Percentiles rank a stretch among this genome's conserved stretches.
Evolutionary conservation across 2,797 vertebrate species (phyloP).

Genomic region (Cacajao melanocephalus): DNA sequence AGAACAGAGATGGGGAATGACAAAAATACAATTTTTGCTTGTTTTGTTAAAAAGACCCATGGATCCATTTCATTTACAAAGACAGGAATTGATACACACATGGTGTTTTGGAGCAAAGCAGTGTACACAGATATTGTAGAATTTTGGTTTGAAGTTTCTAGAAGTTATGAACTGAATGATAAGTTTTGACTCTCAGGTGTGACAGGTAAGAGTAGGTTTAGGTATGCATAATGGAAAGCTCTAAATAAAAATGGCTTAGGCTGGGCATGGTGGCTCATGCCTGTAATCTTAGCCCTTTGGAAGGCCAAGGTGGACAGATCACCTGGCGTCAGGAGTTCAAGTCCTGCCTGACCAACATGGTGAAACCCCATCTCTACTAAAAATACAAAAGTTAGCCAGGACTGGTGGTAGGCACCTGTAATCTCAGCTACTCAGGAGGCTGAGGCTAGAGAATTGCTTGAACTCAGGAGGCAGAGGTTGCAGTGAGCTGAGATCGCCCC

Average conservation of each 20-base stretch:
- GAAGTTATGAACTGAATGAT: neutral
- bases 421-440: too few relatives aligned
- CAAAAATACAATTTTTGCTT: neutral
- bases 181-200: neutral
- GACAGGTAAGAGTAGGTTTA: neutral
- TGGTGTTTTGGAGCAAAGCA: neutral
- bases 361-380: neutral
- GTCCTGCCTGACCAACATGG: neutral
- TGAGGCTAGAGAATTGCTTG: too few relatives aligned
- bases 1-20: neutral
- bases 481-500: neutral
- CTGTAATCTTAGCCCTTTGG: neutral
- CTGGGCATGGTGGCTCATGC: neutral
- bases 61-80: neutral
- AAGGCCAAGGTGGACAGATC: neutral
- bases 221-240: neutral
- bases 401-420: neutral
- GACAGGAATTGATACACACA: neutral
- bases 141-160: constrained; percentile 25
- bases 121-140: neutral
- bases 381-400: neutral
- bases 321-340: neutral
- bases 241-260: neutral
- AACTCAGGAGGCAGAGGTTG: too few relatives aligned
- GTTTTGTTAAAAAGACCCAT: neutral